Conservation (phyloP, 2,888 invertebrate species). For the Watsonalla cultraria region DNA sequence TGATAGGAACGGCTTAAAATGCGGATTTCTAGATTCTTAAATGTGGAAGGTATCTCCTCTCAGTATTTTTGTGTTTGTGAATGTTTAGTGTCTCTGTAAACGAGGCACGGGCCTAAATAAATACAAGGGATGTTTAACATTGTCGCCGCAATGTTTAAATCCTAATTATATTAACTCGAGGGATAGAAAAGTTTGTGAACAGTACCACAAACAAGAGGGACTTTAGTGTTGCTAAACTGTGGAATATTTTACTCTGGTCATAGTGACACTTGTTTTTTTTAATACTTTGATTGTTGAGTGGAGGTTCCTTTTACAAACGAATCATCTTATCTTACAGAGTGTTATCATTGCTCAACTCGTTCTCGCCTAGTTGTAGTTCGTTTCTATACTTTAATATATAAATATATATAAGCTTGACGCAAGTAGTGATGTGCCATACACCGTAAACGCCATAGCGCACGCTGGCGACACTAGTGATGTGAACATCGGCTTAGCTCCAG, state of each 20-base stretch:
- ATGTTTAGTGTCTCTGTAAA: not conserved
- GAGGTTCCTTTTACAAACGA: not conserved
- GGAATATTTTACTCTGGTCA: too few species aligned
- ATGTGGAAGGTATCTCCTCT: not conserved
- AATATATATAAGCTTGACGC: constrained; percentile 45
- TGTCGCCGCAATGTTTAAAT: not conserved
- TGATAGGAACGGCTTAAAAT: constrained; percentile 4
- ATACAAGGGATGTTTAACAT: not conserved
- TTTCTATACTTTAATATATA: constrained; percentile 21
- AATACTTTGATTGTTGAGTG: not conserved
- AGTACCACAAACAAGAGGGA: too few species aligned
- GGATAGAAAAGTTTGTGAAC: too few species aligned
- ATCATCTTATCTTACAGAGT: constrained; percentile 33
- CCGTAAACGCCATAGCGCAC: constrained; percentile 50
- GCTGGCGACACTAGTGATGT: constrained; percentile 38
- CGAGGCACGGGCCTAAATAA: not conserved
- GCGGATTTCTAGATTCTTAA: constrained; percentile 14
- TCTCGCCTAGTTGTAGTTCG: constrained; percentile 63
- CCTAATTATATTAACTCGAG: too few species aligned
- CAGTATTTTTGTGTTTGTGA: not conserved
- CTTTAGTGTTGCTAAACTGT: too few species aligned
- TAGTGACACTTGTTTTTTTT: too few species aligned
- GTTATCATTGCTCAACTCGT: constrained; percentile 67
- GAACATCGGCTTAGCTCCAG: constrained; percentile 55
- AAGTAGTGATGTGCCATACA: constrained; percentile 69